Evolutionary conservation across 2,888 invertebrate genomes (phyloP), one percentile per base, ranked within the genome.

Genomic region (Icerya purchasi): DNA sequence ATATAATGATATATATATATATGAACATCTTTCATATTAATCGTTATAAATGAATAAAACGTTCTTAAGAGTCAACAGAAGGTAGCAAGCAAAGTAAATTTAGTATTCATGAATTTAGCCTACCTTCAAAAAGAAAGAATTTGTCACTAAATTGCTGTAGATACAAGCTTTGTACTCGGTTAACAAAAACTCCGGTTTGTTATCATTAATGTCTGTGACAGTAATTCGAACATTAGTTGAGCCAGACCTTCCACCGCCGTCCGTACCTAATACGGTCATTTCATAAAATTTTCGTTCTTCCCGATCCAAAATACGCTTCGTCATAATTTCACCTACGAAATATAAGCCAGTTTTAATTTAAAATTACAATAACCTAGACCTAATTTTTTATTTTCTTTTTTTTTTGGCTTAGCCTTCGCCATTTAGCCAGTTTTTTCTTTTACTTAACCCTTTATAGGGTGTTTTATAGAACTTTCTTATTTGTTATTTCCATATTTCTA

Each of bases 191-290:
- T 73, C 73, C 0, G 93, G 92, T 57, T 81, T 74, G 71, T 88
- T 84, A 70, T 92, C 91, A 72, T 91, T 90, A 64, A 80, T 78
- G 73, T 93, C 92, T 22, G 76, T 75, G 55, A 94, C 83, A 70
- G 81, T 81, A 51, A 94, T 84, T 70, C 85, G 77, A 63, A 90
- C 79, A 36, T 78, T 76, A 53, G 86, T 77, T 71, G 85, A 84
- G 21, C 83, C 83, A 62, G 83, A 77, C 69, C 82, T 77, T 64
- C 89, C 82, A 64, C 88, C 89, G 51, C 81, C 82, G 73, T 94
- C 93, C 36, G 79, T 79, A 10, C 89, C 93, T 72, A 81, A 78
- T 23, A 94, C 77, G 0, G 84, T 83, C 65, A 93, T 78, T 70
- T 84, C 84, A 67, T 83, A 84, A 20, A 78, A 68, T 57, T 78